Percentiles rank a stretch among this genome's conserved stretches.
Conservation (phyloP, 2,888 invertebrate species). For the Lepidocyrtoides sp. region DNA sequence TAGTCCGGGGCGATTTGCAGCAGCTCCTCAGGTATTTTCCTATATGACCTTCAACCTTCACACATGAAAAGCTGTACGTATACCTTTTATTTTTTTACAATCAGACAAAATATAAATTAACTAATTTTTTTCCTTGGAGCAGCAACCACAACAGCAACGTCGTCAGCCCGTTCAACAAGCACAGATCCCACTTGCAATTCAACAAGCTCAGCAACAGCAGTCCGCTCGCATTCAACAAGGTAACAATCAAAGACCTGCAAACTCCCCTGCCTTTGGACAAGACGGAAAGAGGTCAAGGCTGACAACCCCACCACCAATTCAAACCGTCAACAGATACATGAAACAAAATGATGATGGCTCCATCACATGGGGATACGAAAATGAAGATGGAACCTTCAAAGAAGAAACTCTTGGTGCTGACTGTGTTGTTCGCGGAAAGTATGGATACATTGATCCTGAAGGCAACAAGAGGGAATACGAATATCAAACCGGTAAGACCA, state of each 20-base stretch:
- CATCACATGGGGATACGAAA: conserved; percentile 85
- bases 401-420: conserved; percentile 85
- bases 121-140: not conserved
- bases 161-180: too few relatives aligned
- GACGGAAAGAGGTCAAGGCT: conserved; percentile 77
- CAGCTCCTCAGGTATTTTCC: conserved; percentile 75
- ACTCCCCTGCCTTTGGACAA: not conserved
- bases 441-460: conserved; percentile 85
- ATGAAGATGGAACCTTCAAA: conserved; percentile 85
- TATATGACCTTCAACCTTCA: not conserved
- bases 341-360: conserved; percentile 84
- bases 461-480: conserved; percentile 85
- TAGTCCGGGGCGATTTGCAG: conserved; percentile 78
- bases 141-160: conserved; percentile 63
- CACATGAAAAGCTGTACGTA: conserved; percentile 47
- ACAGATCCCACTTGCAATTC: conserved; percentile 40
- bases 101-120: too few relatives aligned
- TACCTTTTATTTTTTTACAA: too few relatives aligned
- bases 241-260: conserved; percentile 30
- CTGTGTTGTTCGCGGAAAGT: conserved; percentile 85
- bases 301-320: conserved; percentile 84
- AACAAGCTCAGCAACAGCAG: conserved; percentile 53
- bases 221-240: conserved; percentile 54
- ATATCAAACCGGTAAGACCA: conserved; percentile 83
- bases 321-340: conserved; percentile 85